A percentile compares a stretch with the other conserved stretches of the same genome.
These are phyloP conservation scores for Malthinus flaveolus DNA, from an alignment of 2,888 invertebrate species.

Conservation along the genomic window DNA sequence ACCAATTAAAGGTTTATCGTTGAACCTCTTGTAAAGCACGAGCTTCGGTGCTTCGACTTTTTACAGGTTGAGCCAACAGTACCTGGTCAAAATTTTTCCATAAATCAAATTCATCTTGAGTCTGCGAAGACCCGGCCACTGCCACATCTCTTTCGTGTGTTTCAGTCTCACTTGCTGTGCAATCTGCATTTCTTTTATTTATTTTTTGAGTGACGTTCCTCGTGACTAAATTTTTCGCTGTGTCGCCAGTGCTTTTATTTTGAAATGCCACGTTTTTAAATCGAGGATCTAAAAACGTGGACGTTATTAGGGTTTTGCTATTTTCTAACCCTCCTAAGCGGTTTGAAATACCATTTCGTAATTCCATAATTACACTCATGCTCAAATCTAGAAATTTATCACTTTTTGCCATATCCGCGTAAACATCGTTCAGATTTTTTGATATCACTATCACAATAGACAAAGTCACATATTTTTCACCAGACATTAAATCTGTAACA, in stretches of 20 bases:
- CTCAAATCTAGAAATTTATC: background rate
- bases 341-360: too few relatives aligned
- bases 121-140: background rate
- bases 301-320: too few relatives aligned
- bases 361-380: too few relatives aligned
- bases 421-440: background rate
- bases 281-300: constrained; percentile 21
- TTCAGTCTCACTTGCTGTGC: too few relatives aligned
- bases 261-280: constrained; percentile 23
- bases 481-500: constrained; percentile 12
- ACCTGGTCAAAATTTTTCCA: constrained; percentile 14
- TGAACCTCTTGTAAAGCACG: constrained; percentile 33
- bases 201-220: background rate
- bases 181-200: too few relatives aligned
- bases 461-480: constrained; percentile 11
- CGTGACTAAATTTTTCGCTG: background rate
- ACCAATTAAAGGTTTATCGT: constrained; percentile 30
- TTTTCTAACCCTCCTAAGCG: too few relatives aligned
- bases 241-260: constrained; percentile 2
- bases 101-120: background rate
- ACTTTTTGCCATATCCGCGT: background rate
- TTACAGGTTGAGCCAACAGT: background rate
- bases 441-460: constrained; percentile 18
- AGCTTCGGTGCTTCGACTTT: constrained; percentile 4
- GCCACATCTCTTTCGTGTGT: too few relatives aligned